Evolutionary conservation across 2,113 vertebrate genomes (phyloP).

Genomic region (Planiliza haematocheilus): DNA sequence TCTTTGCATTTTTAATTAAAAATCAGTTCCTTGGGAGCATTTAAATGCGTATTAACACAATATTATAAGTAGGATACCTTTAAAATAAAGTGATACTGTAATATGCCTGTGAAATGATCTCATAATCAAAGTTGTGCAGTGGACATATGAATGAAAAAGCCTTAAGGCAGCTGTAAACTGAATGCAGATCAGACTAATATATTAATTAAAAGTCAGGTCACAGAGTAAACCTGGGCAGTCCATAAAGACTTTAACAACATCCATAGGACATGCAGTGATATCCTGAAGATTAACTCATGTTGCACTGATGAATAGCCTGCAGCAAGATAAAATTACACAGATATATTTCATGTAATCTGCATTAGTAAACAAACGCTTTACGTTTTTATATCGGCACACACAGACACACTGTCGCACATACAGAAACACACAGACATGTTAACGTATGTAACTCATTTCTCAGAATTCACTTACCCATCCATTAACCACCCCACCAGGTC

Average conservation of each 20-base stretch:
- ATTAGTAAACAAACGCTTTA: constrained; percentile 54
- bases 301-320: constrained; percentile 46
- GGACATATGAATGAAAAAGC: neutral
- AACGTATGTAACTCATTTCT: constrained; percentile 62
- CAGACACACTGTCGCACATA: constrained; percentile 5
- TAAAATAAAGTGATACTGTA: neutral
- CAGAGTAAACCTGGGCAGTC: constrained; percentile 1
- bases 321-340: constrained; percentile 41
- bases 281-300: constrained; percentile 42
- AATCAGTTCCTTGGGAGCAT: neutral
- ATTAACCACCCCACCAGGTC: constrained; percentile 50
- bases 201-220: constrained; percentile 31
- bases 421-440: constrained; percentile 6
- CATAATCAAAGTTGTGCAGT: neutral
- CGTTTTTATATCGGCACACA: too few species aligned
- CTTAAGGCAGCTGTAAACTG: neutral
- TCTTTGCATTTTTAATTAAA: constrained; percentile 20
- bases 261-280: neutral
- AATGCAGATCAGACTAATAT: neutral
- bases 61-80: neutral
- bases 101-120: neutral
- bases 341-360: constrained; percentile 44
- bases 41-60: neutral
- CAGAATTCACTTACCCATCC: constrained; percentile 67
- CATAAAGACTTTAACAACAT: constrained; percentile 27